These are phyloP conservation scores for Agapostemon virescens DNA, from an alignment of 2,888 invertebrate genomes.

Conservation along the genomic window DNA sequence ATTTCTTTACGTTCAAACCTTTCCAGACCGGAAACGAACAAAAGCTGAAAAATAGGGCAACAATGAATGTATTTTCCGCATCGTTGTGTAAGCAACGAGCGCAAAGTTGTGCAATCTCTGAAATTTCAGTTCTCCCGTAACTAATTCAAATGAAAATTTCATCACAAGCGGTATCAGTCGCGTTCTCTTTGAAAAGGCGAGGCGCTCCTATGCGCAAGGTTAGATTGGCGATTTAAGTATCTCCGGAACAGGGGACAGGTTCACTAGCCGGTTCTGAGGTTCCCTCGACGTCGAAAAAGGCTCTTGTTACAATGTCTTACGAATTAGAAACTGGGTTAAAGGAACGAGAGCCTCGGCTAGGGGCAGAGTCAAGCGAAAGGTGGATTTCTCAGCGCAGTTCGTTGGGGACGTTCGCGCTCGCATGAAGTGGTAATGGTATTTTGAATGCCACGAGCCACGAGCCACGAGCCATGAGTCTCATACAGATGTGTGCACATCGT, in stretches of 20 bases:
- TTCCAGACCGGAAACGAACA: too few relatives aligned
- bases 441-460: slow-evolving; percentile 46
- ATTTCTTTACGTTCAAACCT: too few relatives aligned
- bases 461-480: slow-evolving; percentile 36
- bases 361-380: slow-evolving; percentile 61
- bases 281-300: background rate
- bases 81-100: background rate
- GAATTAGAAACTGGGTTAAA: slow-evolving; percentile 61
- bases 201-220: background rate
- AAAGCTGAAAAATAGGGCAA: background rate
- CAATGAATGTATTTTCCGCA: background rate
- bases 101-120: background rate
- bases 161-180: background rate
- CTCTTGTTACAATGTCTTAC: background rate
- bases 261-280: background rate
- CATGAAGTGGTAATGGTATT: slow-evolving; percentile 45
- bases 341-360: slow-evolving; percentile 47
- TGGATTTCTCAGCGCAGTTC: slow-evolving; percentile 60
- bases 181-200: background rate
- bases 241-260: background rate
- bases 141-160: background rate
- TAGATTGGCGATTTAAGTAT: slow-evolving; percentile 4
- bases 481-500: slow-evolving; percentile 1
- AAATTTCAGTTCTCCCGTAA: slow-evolving; percentile 1
- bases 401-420: slow-evolving; percentile 49